Evolutionary conservation across 2,888 invertebrate genomes (phyloP).

Genomic region (Cinara cedri): DNA sequence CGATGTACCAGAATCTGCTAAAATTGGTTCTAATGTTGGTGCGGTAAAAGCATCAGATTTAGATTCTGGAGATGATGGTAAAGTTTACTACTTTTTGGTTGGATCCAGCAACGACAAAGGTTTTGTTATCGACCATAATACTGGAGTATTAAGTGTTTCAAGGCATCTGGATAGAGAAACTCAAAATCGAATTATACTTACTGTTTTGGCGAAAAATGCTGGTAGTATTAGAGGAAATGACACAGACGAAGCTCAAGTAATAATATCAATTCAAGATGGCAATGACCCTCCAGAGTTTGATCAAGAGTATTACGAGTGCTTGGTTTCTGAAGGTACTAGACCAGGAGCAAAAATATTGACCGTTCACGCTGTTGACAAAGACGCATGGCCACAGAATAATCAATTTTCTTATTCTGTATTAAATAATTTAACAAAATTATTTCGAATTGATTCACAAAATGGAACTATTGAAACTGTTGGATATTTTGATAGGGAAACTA

Average conservation of each 20-base stretch:
- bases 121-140: conserved; percentile 82
- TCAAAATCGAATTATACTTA: conserved; percentile 85
- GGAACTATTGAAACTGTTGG: conserved; percentile 80
- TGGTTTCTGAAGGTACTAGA: conserved; percentile 79
- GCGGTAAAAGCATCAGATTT: conserved; percentile 86
- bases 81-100: conserved; percentile 88
- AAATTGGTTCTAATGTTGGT: conserved; percentile 83
- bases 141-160: conserved; percentile 83
- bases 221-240: conserved; percentile 94
- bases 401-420: conserved; percentile 90
- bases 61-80: conserved; percentile 85
- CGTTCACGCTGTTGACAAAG: conserved; percentile 88
- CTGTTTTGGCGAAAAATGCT: conserved; percentile 92
- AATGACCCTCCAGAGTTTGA: conserved; percentile 94
- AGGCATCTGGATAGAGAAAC: conserved; percentile 84
- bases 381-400: conserved; percentile 87
- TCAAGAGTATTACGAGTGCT: conserved; percentile 77
- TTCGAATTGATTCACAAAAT: conserved; percentile 83
- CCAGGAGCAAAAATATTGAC: conserved; percentile 76
- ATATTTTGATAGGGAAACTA: conserved; percentile 80
- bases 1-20: conserved; percentile 90
- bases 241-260: conserved; percentile 92
- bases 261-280: conserved; percentile 91
- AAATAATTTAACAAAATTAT: conserved; percentile 79
- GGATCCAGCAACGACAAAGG: conserved; percentile 92